A percentile compares a stretch with the other conserved stretches of the same genome.
Evolutionary conservation across 2,797 vertebrate genomes (phyloP).

Genomic region (Momotus momota): DNA sequence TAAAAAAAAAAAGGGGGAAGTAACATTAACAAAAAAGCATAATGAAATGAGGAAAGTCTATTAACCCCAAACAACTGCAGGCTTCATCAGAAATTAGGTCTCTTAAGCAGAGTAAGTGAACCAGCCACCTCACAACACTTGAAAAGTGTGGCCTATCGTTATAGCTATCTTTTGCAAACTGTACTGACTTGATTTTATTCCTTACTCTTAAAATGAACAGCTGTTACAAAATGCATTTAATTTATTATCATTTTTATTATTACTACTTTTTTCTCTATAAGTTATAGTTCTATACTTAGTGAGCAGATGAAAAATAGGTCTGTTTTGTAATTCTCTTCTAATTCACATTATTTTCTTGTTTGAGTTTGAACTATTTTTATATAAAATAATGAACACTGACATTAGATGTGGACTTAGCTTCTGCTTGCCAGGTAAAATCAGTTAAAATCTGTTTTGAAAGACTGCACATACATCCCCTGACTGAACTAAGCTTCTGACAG

Average conservation of each 20-base stretch:
- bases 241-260: neutral
- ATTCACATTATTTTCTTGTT: neutral
- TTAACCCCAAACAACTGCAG: constrained; percentile 20
- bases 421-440: neutral
- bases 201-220: neutral
- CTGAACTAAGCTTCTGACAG: neutral
- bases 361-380: neutral
- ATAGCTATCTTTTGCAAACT: neutral
- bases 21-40: neutral
- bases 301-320: neutral
- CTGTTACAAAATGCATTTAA: neutral
- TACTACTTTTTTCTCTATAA: neutral
- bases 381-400: neutral
- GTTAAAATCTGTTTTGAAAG: neutral
- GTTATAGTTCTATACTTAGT: neutral
- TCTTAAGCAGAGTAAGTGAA: constrained; percentile 3
- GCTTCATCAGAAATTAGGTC: neutral
- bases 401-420: neutral
- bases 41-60: constrained; percentile 17
- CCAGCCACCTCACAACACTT: neutral
- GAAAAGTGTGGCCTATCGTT: neutral
- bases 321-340: neutral
- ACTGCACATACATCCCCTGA: neutral
- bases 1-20: neutral
- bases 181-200: neutral